Evolutionary conservation across 2,113 vertebrate species (phyloP).

Genomic region (Gobio gobio): DNA sequence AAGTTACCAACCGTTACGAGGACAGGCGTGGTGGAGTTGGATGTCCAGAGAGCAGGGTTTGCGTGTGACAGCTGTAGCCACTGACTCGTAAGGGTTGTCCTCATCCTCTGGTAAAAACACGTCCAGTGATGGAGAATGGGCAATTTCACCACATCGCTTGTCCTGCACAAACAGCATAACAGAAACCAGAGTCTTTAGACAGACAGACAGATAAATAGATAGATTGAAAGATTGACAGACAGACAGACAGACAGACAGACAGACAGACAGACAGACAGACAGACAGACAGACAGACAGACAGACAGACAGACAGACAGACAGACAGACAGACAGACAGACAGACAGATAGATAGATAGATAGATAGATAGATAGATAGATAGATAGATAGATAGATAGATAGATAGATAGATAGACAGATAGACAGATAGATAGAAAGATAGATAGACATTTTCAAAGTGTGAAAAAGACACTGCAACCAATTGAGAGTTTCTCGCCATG

Average conservation of each 20-base stretch:
- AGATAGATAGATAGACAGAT: too few relatives aligned
- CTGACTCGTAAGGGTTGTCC: constrained; percentile 86
- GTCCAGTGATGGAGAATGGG: constrained; percentile 87
- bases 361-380: background rate
- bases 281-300: too few relatives aligned
- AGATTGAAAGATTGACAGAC: background rate
- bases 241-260: background rate
- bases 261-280: too few relatives aligned
- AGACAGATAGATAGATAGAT: background rate
- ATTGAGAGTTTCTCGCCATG: background rate
- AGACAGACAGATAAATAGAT: background rate
- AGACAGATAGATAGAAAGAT: too few relatives aligned
- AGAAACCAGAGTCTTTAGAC: background rate
- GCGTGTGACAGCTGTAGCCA: constrained; percentile 90
- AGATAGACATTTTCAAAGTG: too few relatives aligned
- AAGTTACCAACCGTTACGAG: constrained; percentile 82
- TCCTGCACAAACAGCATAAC: constrained; percentile 73
- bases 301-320: too few relatives aligned
- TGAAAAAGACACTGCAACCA: background rate
- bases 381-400: background rate
- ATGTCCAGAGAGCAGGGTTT: constrained; percentile 95
- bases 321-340: background rate
- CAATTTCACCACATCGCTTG: constrained; percentile 81
- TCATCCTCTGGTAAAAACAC: constrained; percentile 88
- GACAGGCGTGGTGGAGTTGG: constrained; percentile 76